These are phyloP conservation scores for Numida meleagris DNA, from an alignment of 2,113 vertebrate genomes.

Conservation along the genomic window DNA sequence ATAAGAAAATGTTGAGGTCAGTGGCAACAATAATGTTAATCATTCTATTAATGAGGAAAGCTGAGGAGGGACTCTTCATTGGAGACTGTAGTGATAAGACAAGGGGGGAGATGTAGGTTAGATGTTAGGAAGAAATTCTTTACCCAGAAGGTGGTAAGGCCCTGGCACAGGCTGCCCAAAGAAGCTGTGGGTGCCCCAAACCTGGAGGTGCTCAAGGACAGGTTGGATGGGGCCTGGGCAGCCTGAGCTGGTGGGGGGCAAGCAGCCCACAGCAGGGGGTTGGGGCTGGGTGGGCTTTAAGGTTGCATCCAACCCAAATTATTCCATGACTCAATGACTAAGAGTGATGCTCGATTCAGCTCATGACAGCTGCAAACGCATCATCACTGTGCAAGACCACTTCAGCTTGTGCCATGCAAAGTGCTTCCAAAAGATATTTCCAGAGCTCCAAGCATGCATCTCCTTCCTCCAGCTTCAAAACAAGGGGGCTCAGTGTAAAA, in stretches of 20 bases:
- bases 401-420: not conserved
- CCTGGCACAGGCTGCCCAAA: too few relatives aligned
- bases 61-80: not conserved
- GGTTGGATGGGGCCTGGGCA: not conserved
- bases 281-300: not conserved
- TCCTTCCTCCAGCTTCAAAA: not conserved
- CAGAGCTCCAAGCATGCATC: not conserved
- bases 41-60: not conserved
- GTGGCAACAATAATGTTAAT: not conserved
- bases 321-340: not conserved
- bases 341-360: not conserved
- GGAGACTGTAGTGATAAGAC: not conserved
- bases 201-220: not conserved
- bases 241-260: too few relatives aligned
- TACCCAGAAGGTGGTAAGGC: not conserved
- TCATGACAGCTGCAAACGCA: not conserved
- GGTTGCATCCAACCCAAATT: not conserved
- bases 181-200: not conserved
- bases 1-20: not conserved
- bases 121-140: not conserved
- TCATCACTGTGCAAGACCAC: fast-evolving
- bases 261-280: not conserved
- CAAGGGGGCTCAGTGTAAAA: not conserved
- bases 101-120: not conserved
- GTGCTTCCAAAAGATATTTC: not conserved